These are phyloP conservation scores for Pachymerium ferrugineum DNA, from an alignment of 2,888 invertebrate species.

Conservation along the genomic window DNA sequence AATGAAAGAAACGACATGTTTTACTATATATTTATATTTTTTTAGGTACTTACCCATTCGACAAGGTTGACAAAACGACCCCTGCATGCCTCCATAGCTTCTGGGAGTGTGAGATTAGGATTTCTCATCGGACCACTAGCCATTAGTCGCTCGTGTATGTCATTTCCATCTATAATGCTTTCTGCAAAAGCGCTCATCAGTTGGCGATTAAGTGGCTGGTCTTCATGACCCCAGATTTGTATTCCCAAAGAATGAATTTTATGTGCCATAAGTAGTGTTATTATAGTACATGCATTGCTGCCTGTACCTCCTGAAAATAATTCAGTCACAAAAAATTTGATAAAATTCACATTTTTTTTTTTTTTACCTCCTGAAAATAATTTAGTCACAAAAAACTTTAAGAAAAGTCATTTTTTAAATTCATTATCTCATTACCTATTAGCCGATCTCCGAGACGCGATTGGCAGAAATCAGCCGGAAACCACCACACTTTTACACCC, in stretches of 20 bases:
- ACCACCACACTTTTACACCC: slow-evolving; percentile 36
- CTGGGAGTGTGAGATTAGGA: slow-evolving; percentile 36
- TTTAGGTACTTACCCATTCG: slow-evolving; percentile 35
- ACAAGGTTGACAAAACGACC: slow-evolving; percentile 11
- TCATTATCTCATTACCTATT: slow-evolving; percentile 30
- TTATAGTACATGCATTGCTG: slow-evolving; percentile 37
- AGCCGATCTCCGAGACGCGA: slow-evolving; percentile 36
- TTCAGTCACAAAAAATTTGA: neutral
- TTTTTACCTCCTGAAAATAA: slow-evolving; percentile 28
- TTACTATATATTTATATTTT: neutral
- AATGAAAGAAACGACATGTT: neutral
- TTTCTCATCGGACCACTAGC: slow-evolving; percentile 33
- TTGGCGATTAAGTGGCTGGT: slow-evolving; percentile 32
- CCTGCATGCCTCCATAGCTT: slow-evolving; percentile 35
- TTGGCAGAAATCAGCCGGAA: slow-evolving; percentile 37
- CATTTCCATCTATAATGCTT: slow-evolving; percentile 36
- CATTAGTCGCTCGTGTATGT: slow-evolving; percentile 35
- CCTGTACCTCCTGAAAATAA: slow-evolving; percentile 32
- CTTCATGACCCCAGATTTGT: slow-evolving; percentile 31
- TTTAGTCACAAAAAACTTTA: neutral
- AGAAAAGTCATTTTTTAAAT: neutral
- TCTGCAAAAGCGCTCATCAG: slow-evolving; percentile 36
- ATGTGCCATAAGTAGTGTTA: slow-evolving; percentile 36
- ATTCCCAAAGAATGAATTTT: slow-evolving; percentile 32
- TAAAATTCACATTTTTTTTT: no score